phyloP scores from a whole-genome alignment of 2,113 vertebrate species.

The Anolis carolinensis region DNA sequence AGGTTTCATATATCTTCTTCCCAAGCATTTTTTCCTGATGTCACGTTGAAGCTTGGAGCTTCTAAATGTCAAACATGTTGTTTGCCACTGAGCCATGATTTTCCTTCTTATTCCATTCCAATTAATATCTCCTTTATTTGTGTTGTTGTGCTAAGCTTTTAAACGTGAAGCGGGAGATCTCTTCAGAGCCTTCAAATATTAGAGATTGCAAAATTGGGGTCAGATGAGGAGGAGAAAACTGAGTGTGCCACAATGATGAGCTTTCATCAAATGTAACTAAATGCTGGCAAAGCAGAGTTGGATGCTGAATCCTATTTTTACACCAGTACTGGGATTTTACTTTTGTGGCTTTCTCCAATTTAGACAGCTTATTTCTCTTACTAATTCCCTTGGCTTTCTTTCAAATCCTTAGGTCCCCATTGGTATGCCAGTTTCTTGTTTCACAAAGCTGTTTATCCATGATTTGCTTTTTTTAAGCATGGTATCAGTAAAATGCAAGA shows the following conservation, averaged over 20 bases:
- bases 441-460: constrained; percentile 13
- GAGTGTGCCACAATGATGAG: neutral
- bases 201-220: neutral
- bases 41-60: neutral
- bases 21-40: neutral
- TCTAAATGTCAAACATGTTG: neutral
- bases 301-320: neutral
- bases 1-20: neutral
- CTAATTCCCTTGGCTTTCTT: constrained; percentile 40
- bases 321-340: neutral
- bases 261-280: neutral
- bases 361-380: neutral
- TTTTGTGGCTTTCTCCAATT: constrained; percentile 4
- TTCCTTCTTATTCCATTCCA: neutral
- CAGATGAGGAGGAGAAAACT: neutral
- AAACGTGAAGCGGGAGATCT: neutral
- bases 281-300: neutral
- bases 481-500: neutral
- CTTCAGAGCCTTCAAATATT: neutral
- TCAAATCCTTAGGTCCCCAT: neutral
- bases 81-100: neutral
- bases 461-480: neutral
- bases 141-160: neutral
- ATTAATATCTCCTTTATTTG: neutral
- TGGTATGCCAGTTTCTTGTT: neutral